Evolutionary conservation across 2,888 invertebrate species (phyloP).

Genomic region (Pediacus dermestoides): DNA sequence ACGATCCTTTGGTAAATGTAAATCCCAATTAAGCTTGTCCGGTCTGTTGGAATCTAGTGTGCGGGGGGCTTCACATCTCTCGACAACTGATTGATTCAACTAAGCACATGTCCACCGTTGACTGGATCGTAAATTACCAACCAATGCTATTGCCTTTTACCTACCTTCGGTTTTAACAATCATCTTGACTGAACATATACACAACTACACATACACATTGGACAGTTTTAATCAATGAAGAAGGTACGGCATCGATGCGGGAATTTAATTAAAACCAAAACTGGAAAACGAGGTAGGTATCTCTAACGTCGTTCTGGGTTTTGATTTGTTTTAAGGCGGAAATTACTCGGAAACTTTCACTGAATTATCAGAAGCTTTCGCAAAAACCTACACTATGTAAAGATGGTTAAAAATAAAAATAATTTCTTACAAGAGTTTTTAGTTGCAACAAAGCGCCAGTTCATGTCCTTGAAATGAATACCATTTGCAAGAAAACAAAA

Average conservation of each 20-base stretch:
- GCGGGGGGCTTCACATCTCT: slow-evolving; percentile 41
- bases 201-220: no score
- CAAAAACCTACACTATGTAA: no score
- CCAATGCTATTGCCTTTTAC: slow-evolving; percentile 17
- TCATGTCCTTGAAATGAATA: no score
- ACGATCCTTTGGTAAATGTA: slow-evolving; percentile 46
- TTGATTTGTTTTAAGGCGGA: no score
- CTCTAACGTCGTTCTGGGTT: no score
- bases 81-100: slow-evolving; percentile 50
- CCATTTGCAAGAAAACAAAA: no score
- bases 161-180: slow-evolving; percentile 9
- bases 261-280: slow-evolving; percentile 1
- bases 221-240: slow-evolving; percentile 1
- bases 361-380: no score
- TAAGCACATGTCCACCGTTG: slow-evolving; percentile 43
- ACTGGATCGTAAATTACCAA: slow-evolving; percentile 43
- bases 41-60: slow-evolving; percentile 40
- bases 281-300: no score
- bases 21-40: slow-evolving; percentile 50
- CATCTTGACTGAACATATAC: slow-evolving; percentile 1
- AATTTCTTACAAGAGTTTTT: no score
- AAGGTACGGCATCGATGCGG: neutral
- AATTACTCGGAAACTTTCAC: no score
- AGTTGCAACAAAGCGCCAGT: no score
- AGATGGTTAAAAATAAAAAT: no score